Evolutionary conservation across 1,140 invertebrate genomes (phyloP), one percentile per base, ranked within the genome.

Genomic region (Eupristina koningsbergeri): DNA sequence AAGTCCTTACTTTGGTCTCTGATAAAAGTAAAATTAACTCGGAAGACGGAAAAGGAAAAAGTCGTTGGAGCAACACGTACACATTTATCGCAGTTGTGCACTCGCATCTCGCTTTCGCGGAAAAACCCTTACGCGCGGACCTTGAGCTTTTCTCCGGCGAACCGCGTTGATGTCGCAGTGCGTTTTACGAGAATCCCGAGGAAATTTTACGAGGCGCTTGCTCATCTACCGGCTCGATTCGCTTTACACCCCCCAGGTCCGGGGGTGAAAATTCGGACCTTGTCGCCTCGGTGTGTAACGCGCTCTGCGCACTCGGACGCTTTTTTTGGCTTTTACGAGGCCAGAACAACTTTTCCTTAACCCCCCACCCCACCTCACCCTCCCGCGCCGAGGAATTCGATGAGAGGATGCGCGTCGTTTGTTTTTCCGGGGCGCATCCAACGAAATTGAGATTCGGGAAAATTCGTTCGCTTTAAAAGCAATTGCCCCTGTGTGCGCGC

Each of bases 271-370:
- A 81, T 81, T 75, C 80, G 71, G 39, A 39, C 39, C 39, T 45
- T 22, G 63, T 50, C 41, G 77, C 41, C 41, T 45, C 6, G 41
- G 41, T 45, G 41, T 45, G 41, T 45, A 7, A 45, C 41, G 41
- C 41, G 41, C 11, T 11, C 6, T 19, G 6, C 53, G 19, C 50
- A 29, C 31, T 29, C 17, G 50, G 15, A 41, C 34, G 39, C 39
- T 63, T 73, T 75, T 75, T 75, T 81, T 29, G 41, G 50, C 41
- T 75, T 81, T 81, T 81, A 81, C 80, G 80, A 81, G 71, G 13
- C 17, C 63, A 8, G n/a, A 29, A n/a, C 3, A 74, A 50, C 45
- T 74, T 74, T 26, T 41, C 19, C 8, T 6, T 22, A 11, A 9
- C 50, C 36, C n/a, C 67, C 13, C 31, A 0, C 34, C 3, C 11